Percentiles rank a stretch among this genome's conserved stretches.
Evolutionary conservation across 1,140 invertebrate genomes (phyloP).

Genomic region (Zophobas morio): DNA sequence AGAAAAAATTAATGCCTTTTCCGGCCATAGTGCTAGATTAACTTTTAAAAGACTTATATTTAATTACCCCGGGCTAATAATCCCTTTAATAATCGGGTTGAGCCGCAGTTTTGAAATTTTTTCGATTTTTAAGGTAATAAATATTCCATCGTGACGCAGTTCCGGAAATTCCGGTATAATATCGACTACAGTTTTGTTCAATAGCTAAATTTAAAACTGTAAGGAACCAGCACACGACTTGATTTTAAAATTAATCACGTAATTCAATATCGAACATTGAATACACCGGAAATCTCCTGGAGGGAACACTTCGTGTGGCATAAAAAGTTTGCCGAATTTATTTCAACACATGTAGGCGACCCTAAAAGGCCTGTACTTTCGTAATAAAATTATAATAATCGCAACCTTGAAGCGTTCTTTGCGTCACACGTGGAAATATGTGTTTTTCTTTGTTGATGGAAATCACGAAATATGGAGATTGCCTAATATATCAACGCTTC

Average conservation of each 20-base stretch:
- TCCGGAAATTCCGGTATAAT: neutral
- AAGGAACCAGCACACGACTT: constrained; percentile 35
- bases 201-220: constrained; percentile 35
- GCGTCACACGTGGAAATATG: neutral
- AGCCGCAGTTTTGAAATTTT: neutral
- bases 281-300: constrained; percentile 15
- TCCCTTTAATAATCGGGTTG: neutral
- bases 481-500: neutral
- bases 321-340: neutral
- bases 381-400: neutral
- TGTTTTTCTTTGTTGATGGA: neutral
- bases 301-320: neutral
- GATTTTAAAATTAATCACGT: constrained; percentile 41
- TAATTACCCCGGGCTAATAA: constrained; percentile 8
- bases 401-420: neutral
- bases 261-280: constrained; percentile 40
- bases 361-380: neutral
- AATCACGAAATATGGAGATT: neutral
- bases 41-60: constrained; percentile 2
- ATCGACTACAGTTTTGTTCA: constrained; percentile 18
- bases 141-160: constrained; percentile 4
- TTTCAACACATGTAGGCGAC: neutral
- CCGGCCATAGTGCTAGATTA: constrained; percentile 12
- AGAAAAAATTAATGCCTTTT: constrained; percentile 30
- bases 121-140: neutral